Percentiles rank a stretch among this genome's conserved stretches.
Conservation (phyloP, 2,888 invertebrate genomes). For the Acrobasis suavella region DNA sequence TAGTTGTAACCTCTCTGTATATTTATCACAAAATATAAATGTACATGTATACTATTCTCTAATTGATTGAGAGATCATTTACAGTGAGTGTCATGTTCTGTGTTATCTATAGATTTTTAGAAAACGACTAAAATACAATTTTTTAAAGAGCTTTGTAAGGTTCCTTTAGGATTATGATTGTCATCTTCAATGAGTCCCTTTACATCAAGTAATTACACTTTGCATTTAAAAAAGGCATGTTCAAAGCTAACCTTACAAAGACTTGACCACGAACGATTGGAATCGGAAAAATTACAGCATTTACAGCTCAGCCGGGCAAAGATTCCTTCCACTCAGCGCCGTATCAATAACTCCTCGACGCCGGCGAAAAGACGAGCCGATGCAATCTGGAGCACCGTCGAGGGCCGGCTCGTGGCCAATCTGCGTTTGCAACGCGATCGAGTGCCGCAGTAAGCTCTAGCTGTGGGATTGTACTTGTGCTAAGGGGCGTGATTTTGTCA, state of each 20-base stretch:
- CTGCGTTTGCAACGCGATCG: conserved; percentile 64
- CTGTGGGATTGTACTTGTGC: conserved; percentile 3
- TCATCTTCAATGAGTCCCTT: too few relatives aligned
- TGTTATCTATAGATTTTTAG: too few relatives aligned
- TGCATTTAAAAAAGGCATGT: background rate
- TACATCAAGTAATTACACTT: too few relatives aligned
- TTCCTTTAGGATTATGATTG: too few relatives aligned
- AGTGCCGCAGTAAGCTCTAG: background rate
- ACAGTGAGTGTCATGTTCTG: too few relatives aligned
- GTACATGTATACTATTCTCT: too few relatives aligned
- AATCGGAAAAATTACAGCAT: background rate
- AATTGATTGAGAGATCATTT: too few relatives aligned
- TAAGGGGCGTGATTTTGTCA: conserved; percentile 7
- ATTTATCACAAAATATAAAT: too few relatives aligned
- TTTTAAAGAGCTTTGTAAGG: too few relatives aligned
- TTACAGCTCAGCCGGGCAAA: conserved; percentile 35
- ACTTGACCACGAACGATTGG: background rate
- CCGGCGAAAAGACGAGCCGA: conserved; percentile 67
- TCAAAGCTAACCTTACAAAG: background rate
- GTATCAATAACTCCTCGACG: conserved; percentile 68
- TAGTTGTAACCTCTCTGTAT: too few relatives aligned
- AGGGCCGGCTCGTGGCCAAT: conserved; percentile 70
- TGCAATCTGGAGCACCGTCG: conserved; percentile 56
- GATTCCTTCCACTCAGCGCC: conserved; percentile 58
- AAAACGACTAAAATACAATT: too few relatives aligned